Evolutionary conservation across 1,140 invertebrate genomes (phyloP).

Genomic region (Drosophila aff.): DNA sequence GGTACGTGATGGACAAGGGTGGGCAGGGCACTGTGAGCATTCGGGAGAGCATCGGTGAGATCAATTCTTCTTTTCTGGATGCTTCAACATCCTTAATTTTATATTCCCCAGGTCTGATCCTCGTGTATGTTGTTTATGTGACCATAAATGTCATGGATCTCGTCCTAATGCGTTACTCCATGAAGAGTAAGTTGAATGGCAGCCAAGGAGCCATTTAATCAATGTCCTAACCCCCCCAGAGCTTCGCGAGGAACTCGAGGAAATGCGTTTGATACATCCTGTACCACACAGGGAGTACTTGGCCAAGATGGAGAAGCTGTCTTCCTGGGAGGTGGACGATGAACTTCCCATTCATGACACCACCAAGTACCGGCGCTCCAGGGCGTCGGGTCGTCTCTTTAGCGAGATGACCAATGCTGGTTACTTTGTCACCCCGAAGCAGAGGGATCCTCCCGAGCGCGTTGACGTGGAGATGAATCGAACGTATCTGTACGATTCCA

Average conservation of each 20-base stretch:
- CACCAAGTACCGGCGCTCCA: background rate
- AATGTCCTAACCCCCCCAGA: slow-evolving; percentile 2
- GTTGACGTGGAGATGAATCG: slow-evolving; percentile 34
- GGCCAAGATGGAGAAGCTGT: background rate
- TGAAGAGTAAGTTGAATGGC: slow-evolving; percentile 31
- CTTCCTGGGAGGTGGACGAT: slow-evolving; percentile 22
- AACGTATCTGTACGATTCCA: slow-evolving; percentile 8
- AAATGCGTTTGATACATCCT: background rate
- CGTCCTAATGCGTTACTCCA: slow-evolving; percentile 18
- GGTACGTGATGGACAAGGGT: slow-evolving; percentile 17
- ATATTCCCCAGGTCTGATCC: slow-evolving; percentile 4
- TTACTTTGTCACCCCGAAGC: slow-evolving; percentile 12
- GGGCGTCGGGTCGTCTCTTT: background rate
- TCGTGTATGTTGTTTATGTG: slow-evolving; percentile 32
- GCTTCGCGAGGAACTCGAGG: slow-evolving; percentile 30
- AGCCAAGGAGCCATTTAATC: background rate
- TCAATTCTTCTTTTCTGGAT: rapidly evolving
- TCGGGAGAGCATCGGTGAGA: slow-evolving; percentile 21
- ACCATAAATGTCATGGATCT: slow-evolving; percentile 36
- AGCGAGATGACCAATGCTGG: background rate
- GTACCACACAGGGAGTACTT: background rate
- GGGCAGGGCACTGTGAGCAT: background rate
- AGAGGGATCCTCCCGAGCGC: background rate
- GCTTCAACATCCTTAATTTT: too few species aligned
- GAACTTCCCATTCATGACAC: slow-evolving; percentile 33